Base-by-base conservation (phyloP, 2,888 invertebrate species). In the Zygaena filipendulae region DNA sequence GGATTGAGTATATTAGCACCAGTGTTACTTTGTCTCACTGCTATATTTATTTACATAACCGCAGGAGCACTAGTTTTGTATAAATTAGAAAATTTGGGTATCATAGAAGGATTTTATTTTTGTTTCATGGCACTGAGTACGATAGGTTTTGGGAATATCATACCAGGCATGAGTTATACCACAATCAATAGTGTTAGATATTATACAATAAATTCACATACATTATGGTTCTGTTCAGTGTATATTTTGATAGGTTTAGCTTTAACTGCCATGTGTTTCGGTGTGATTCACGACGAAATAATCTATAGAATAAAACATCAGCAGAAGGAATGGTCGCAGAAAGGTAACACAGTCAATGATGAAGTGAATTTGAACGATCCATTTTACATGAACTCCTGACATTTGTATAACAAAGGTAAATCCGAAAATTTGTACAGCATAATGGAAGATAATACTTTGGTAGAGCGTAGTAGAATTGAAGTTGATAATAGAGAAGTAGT, bases 121-220 rank as follows among this genome's bases (percentile, higher is more conserved):
- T 96, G 95, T 71, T 97, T 97, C 69, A 95, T 96, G 88, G 92
- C 94, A 43, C 82, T 96, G 54, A 94, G 92, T 51, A 95, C 95
- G 9, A 94, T 93, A 52, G 95, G 95, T 16, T 94, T 94, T 45
- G 93, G 92, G 35, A 92, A 92, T 56, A 85, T 92, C 72, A 83
- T 92, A 42, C 92, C 92, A 27, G 91, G 91, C 14, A 83, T 83
- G 57, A 77, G 62, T 34, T 77, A 72, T 33, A 75, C 75, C 1
- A 75, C 74, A 6, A 58, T 64, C 61, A 84, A 66, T 59, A 84
- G 50, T 59, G 80, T 63, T 44, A 77, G 66, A 58, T 82, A 61
- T 54, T 84, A 67, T 35, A 77, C 81, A 18, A 84, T 87, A 21
- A 84, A 86, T 43, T 85, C 85, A 43, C 84, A 86, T 13, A 91